phyloP scores from a whole-genome alignment of 2,888 invertebrate species.

The Hemicrepidius hirtus region DNA sequence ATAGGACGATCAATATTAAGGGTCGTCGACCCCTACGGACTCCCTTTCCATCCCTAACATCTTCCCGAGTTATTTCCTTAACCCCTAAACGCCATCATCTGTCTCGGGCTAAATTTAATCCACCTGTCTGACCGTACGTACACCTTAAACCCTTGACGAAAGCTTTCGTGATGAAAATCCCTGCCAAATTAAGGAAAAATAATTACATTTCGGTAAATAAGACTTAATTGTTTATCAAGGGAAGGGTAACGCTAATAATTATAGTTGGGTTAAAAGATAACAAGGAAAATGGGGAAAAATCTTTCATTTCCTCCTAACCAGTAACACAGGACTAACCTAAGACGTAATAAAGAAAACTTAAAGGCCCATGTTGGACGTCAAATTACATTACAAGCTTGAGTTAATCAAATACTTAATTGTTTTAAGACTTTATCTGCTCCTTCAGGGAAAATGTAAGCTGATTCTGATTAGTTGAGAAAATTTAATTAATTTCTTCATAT shows the following conservation, averaged over 20 bases:
- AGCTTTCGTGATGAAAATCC: background rate
- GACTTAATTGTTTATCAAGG: background rate
- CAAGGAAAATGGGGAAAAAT: too few relatives aligned
- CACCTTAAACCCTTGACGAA: background rate
- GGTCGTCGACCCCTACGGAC: slow-evolving; percentile 47
- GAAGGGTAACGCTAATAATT: background rate
- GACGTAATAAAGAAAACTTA: too few relatives aligned
- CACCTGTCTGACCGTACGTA: slow-evolving; percentile 15
- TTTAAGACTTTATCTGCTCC: too few relatives aligned
- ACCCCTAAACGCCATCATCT: slow-evolving; percentile 23
- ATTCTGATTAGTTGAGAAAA: too few relatives aligned
- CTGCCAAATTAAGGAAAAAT: slow-evolving; percentile 20
- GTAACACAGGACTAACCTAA: too few relatives aligned
- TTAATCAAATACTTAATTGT: too few relatives aligned
- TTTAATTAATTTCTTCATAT: too few relatives aligned
- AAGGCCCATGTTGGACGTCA: too few relatives aligned
- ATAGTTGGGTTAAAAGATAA: background rate
- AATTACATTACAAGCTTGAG: too few relatives aligned
- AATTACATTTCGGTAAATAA: background rate
- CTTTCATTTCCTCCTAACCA: too few relatives aligned
- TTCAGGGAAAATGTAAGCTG: too few relatives aligned
- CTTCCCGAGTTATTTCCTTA: slow-evolving; percentile 35
- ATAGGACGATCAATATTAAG: slow-evolving; percentile 51
- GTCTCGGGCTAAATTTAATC: slow-evolving; percentile 19
- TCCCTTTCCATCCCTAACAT: slow-evolving; percentile 35